A percentile compares a stretch with the other conserved stretches of the same genome.
Evolutionary conservation across 2,113 vertebrate species (phyloP).

Genomic region (Peromyscus californicus): DNA sequence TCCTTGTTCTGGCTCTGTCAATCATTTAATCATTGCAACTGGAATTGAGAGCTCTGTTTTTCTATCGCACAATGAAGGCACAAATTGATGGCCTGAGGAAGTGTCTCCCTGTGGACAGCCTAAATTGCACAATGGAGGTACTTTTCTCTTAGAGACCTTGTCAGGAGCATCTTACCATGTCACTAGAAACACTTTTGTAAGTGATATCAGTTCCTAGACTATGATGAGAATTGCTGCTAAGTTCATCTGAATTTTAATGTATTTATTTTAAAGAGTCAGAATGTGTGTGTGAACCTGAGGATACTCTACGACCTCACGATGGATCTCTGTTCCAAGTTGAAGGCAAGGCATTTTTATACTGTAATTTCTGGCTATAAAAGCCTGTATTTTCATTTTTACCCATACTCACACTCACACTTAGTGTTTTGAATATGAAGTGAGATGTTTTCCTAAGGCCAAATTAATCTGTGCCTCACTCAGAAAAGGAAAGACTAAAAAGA

Average conservation of each 20-base stretch:
- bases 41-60: background rate
- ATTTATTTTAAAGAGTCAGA: constrained; percentile 85
- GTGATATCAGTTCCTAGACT: background rate
- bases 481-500: background rate
- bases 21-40: background rate
- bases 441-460: background rate
- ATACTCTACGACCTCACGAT: constrained; percentile 89
- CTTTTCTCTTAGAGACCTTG: rapidly evolving
- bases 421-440: background rate
- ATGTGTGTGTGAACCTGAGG: constrained; percentile 86
- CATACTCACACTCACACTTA: rapidly evolving
- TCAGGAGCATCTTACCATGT: too few relatives aligned
- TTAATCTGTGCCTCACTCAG: background rate
- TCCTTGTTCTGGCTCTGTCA: background rate
- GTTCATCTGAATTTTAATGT: constrained; percentile 48
- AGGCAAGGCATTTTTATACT: constrained; percentile 85
- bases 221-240: background rate
- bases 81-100: background rate
- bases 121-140: background rate
- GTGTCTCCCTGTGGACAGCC: background rate
- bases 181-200: background rate
- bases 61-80: background rate
- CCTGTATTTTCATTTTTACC: background rate
- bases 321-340: constrained; percentile 88
- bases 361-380: background rate